Percentiles rank a stretch among this genome's conserved stretches.
Evolutionary conservation across 2,888 invertebrate species (phyloP).

Genomic region (Hyposoter didymator): DNA sequence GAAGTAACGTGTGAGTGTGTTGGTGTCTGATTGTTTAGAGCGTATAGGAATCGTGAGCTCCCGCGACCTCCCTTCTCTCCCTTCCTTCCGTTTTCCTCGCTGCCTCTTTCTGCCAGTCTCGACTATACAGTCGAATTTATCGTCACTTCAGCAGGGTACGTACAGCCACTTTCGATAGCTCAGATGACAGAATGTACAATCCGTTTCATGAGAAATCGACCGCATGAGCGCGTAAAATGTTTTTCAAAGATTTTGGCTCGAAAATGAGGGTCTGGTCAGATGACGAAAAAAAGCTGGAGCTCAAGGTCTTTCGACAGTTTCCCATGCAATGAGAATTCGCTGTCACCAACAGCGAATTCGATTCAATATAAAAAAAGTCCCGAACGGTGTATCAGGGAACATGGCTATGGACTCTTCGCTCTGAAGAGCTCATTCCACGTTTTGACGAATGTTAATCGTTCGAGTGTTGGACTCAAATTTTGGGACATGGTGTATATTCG

Average conservation of each 20-base stretch:
- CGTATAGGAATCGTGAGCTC: not conserved
- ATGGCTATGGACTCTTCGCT: not conserved
- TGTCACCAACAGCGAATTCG: too few relatives aligned
- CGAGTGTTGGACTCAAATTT: not conserved
- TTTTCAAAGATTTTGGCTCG: not conserved
- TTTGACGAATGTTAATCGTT: not conserved
- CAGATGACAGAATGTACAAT: not conserved
- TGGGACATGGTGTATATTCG: slow-evolving; percentile 4
- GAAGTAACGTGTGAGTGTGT: not conserved
- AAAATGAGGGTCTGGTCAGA: not conserved
- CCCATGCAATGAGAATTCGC: not conserved
- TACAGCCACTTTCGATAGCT: not conserved
- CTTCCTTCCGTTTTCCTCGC: not conserved
- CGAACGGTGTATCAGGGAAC: not conserved
- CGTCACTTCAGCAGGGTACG: not conserved
- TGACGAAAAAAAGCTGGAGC: not conserved
- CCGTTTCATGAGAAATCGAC: not conserved
- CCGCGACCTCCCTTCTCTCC: not conserved
- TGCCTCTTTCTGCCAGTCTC: not conserved
- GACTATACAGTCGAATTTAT: not conserved
- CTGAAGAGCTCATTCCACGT: not conserved
- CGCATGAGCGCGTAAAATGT: not conserved
- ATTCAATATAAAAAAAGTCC: not conserved
- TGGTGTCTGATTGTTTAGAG: not conserved
- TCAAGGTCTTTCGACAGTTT: not conserved